These are phyloP conservation scores for Alcedo quadribrachys DNA, from an alignment of 2,797 vertebrate genomes.

Conservation along the genomic window DNA sequence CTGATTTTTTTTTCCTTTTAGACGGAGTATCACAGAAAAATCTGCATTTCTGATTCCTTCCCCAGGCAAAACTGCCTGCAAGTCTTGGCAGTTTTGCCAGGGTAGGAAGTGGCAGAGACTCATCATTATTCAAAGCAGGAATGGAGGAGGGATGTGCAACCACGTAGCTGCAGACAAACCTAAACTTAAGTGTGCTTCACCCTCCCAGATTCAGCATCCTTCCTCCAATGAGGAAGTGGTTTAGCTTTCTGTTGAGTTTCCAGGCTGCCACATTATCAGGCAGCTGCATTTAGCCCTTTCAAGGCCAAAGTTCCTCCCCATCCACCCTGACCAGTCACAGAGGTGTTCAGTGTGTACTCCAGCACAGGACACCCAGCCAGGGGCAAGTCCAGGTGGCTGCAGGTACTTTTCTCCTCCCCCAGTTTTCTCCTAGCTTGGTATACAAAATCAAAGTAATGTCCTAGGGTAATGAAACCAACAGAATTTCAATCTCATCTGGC, in stretches of 20 bases:
- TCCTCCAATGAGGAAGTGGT: neutral
- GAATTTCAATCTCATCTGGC: neutral
- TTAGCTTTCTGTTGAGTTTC: neutral
- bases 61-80: neutral
- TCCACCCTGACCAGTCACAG: accelerated
- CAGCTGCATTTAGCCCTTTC: neutral
- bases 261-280: neutral
- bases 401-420: neutral
- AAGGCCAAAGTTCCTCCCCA: neutral
- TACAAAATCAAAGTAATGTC: neutral
- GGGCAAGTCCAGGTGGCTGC: neutral
- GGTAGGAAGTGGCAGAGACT: neutral
- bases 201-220: neutral
- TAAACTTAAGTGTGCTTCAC: neutral
- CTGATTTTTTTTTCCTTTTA: neutral
- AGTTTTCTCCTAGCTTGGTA: neutral
- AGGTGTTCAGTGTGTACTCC: neutral
- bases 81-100: neutral
- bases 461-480: neutral
- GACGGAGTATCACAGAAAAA: neutral
- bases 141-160: neutral
- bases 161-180: neutral
- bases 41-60: neutral
- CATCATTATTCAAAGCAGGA: neutral
- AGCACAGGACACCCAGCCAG: neutral